Base-by-base conservation (phyloP, 1,140 invertebrate genomes). In the Trinorchestia longiramus region DNA sequence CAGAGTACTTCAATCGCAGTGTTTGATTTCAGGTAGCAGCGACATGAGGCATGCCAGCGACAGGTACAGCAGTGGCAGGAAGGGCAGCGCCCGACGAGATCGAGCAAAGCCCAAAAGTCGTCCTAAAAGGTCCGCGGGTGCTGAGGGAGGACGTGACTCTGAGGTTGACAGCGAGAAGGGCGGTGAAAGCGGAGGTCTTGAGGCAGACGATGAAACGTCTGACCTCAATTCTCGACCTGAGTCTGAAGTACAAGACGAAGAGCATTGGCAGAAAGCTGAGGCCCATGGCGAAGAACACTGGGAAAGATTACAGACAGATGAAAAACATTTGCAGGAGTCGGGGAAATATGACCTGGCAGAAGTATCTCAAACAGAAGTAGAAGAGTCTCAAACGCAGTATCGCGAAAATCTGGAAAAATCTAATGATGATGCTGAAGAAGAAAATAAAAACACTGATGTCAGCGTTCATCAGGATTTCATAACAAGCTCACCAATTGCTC, bases 171-270 rank as follows among this genome's bases (percentile, higher is more conserved):
- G 92, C 44, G 92, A 94, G 92, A 94, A 47, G 43, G 92, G 92
- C 43, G 92, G 92, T 36, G 92, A 94, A n/a, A 94, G 92, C 44
- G 92, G 92, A 0, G 92, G 43, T 45, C 92, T 94, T 40, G 92
- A 94, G 92, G 92, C 92, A 8, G 92, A 94, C 44, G 92, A 94
- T 94, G 92, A 94, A 94, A 94, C 92, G 1, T 94, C 92, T 0
- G 92, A 94, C 44, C 92, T 94, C 92, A 94, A 94, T 40, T 94
- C 92, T 15, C 45, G 92, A 47, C 92, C 41, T 47, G 92, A 19
- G 92, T 94, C 92, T 94, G 92, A 45, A 23, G 92, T 40, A 0
- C 40, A 45, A 0, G 92, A 15, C 36, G 92, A 47, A 40, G 92
- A 94, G 11, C 92, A 47, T 17, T 45, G 36, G 40, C 43, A 42